Percentiles rank a stretch among this genome's conserved stretches.
Evolutionary conservation across 2,888 invertebrate genomes (phyloP).

Genomic region (Tetranychus truncatus): DNA sequence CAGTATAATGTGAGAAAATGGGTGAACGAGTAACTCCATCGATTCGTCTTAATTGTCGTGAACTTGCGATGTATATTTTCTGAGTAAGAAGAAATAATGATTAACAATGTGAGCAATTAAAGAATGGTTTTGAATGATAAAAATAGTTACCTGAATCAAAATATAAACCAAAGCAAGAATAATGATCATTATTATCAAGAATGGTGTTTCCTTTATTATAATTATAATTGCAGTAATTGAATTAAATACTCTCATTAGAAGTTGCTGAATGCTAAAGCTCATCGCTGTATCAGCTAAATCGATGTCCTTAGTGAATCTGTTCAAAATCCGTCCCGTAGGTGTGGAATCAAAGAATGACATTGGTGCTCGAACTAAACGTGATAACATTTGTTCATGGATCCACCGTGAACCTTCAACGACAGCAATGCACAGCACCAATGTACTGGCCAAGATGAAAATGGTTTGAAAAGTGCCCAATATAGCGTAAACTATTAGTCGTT

Average conservation of each 20-base stretch:
- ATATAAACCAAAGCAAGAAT: slow-evolving; percentile 31
- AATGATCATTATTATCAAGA: slow-evolving; percentile 31
- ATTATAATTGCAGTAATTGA: slow-evolving; percentile 27
- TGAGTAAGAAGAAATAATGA: slow-evolving; percentile 18
- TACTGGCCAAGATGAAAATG: too few species aligned
- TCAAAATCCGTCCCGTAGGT: slow-evolving; percentile 26
- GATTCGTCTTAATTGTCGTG: slow-evolving; percentile 40
- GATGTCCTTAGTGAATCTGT: slow-evolving; percentile 28
- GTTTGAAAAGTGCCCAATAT: too few species aligned
- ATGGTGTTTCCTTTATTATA: slow-evolving; percentile 31
- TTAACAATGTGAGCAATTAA: too few species aligned
- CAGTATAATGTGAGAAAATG: slow-evolving; percentile 41
- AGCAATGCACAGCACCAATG: too few species aligned
- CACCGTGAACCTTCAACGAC: not conserved
- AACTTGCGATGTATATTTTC: slow-evolving; percentile 39
- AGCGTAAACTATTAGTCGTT: too few species aligned
- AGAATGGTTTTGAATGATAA: too few species aligned
- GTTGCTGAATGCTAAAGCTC: slow-evolving; percentile 25
- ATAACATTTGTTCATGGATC: slow-evolving; percentile 27
- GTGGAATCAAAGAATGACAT: slow-evolving; percentile 28
- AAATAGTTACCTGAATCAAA: slow-evolving; percentile 27
- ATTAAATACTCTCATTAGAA: slow-evolving; percentile 24
- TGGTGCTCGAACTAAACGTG: slow-evolving; percentile 34
- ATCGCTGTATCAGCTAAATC: slow-evolving; percentile 28
- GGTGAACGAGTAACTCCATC: slow-evolving; percentile 42